Evolutionary conservation across 2,888 invertebrate genomes (phyloP), one percentile per base, ranked within the genome.

Genomic region (Brachypterus glaber): DNA sequence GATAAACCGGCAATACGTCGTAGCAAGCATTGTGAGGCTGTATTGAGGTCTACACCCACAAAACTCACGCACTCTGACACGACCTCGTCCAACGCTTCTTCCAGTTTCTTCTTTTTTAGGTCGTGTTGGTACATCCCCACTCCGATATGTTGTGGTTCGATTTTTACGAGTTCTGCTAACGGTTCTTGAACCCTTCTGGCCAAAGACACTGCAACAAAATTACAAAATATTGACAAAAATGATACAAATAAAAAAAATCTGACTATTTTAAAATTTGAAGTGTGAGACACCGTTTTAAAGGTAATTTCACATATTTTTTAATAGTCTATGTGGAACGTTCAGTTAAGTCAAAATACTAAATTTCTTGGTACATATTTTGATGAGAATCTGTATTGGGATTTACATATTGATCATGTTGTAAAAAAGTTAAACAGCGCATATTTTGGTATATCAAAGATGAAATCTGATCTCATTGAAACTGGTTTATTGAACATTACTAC

Each of bases 51-150:
- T 0, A 91, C 90, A 1, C 95, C 95, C 0, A 92, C 90, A 64
- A 88, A 86, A 64, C 91, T 92, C 12, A 93, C 93, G 52, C 89
- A 86, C 58, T 92, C 91, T 30, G 83, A 82, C 0, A 95, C 83
- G 0, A 88, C 82, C 50, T 82, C 79, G 48, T 84, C 81, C 12
- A 95, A 65, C 0, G 84, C 78, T 2, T 76, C 69, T 8, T 74
- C 76, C 2, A 95, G 63, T 59, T 77, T 75, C 53, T 82, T 85
- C 46, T 85, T 79, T 5, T 85, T 79, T 15, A 93, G 71, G 58
- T 95, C 93, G 56, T 92, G 91, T 64, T 95, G 86, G 60, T 95
- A 95, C 80, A 92, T 83, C n/a, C 95, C 95, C 3, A 95, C 84
- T 1, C 93, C 93, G 44, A 95, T 71, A 67, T 91, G 87, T 53